Conservation (phyloP, 2,888 invertebrate species). For the Meteorus colon region DNA sequence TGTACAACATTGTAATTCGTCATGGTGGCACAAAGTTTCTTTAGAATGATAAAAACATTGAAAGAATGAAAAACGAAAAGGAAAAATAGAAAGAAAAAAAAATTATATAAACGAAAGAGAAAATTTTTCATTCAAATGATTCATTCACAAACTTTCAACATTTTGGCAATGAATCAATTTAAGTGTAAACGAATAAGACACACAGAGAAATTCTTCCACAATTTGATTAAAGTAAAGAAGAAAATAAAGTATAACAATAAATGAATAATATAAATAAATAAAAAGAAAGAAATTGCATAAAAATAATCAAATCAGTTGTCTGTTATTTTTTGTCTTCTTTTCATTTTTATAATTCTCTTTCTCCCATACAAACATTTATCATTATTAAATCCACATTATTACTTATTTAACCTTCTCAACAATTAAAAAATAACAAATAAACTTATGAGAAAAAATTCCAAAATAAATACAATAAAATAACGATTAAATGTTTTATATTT, state of each 20-base stretch:
- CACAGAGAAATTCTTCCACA: background rate
- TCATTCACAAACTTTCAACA: background rate
- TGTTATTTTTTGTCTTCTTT: too few relatives aligned
- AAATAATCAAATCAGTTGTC: background rate
- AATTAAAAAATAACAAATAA: background rate
- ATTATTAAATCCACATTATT: too few relatives aligned
- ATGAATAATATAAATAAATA: background rate
- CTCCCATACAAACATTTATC: too few relatives aligned
- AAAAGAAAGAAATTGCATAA: background rate
- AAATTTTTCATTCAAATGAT: background rate
- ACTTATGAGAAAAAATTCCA: background rate
- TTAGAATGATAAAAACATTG: background rate
- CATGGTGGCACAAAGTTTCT: background rate
- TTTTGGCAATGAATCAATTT: conserved; percentile 1
- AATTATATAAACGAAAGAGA: background rate
- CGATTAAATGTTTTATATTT: background rate
- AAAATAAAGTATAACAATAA: background rate
- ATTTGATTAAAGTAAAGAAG: background rate
- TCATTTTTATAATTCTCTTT: too few relatives aligned
- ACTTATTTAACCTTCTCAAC: background rate
- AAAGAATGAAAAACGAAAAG: too few relatives aligned
- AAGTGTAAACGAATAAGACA: background rate
- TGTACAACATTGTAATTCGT: background rate
- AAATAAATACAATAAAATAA: background rate
- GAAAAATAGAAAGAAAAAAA: background rate